A percentile compares a stretch with the other conserved stretches of the same genome.
These are phyloP conservation scores for Catotricha subobsoleta DNA, from an alignment of 2,888 invertebrate genomes.

Conservation along the genomic window DNA sequence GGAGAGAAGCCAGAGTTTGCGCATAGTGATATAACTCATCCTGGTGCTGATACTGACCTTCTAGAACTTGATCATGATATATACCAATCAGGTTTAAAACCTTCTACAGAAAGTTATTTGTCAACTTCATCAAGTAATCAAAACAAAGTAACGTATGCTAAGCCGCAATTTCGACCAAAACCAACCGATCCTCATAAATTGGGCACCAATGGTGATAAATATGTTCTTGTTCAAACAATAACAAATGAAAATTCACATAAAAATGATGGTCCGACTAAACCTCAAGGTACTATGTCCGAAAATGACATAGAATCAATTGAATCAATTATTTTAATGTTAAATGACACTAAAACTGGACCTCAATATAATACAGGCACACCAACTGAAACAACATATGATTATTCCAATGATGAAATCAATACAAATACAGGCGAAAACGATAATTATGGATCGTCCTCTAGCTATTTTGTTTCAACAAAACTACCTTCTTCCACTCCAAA, in stretches of 20 bases:
- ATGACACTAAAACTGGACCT: constrained; percentile 30
- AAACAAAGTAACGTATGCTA: constrained; percentile 30
- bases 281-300: constrained; percentile 19
- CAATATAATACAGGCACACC: constrained; percentile 20
- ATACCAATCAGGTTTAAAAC: too few species aligned
- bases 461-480: constrained; percentile 18
- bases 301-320: constrained; percentile 34
- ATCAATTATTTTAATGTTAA: constrained; percentile 46
- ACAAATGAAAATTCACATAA: constrained; percentile 26
- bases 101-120: too few species aligned
- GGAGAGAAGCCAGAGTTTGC: constrained; percentile 32
- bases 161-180: constrained; percentile 39
- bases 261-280: constrained; percentile 14
- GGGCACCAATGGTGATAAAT: constrained; percentile 23
- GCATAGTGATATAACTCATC: constrained; percentile 41
- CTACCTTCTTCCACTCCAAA: constrained; percentile 6
- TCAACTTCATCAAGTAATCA: neutral
- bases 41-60: constrained; percentile 43
- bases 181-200: constrained; percentile 24
- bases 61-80: constrained; percentile 43
- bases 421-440: constrained; percentile 6
- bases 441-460: constrained; percentile 10
- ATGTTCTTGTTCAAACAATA: constrained; percentile 38
- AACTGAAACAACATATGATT: neutral
- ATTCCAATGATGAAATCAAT: constrained; percentile 4